phyloP scores from a whole-genome alignment of 2,888 invertebrate genomes.

The Aspidiotus rigidus region DNA sequence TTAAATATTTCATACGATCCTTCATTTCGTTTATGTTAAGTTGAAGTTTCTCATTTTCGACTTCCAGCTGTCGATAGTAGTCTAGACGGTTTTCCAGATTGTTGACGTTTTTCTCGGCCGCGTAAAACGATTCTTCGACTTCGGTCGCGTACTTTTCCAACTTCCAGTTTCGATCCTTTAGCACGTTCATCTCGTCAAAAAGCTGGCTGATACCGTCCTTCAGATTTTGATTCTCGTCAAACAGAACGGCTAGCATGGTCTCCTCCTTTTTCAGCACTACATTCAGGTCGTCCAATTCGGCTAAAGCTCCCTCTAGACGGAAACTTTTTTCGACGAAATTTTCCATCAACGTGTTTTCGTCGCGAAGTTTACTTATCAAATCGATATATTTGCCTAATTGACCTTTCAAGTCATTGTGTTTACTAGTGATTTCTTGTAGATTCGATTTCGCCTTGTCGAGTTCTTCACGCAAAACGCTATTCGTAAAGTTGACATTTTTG shows the following conservation, averaged over 20 bases:
- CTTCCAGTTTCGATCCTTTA: slow-evolving; percentile 29
- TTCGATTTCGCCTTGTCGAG: slow-evolving; percentile 9
- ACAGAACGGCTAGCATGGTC: slow-evolving; percentile 19
- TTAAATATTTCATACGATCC: slow-evolving; percentile 8
- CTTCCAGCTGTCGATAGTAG: slow-evolving; percentile 9
- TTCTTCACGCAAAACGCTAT: slow-evolving; percentile 8
- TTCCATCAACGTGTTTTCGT: slow-evolving; percentile 26
- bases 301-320: slow-evolving; percentile 24
- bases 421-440: neutral
- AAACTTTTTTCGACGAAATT: slow-evolving; percentile 25
- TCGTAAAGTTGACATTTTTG: slow-evolving; percentile 1
- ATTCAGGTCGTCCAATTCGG: slow-evolving; percentile 24
- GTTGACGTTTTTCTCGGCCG: slow-evolving; percentile 19
- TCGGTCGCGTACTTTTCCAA: slow-evolving; percentile 21
- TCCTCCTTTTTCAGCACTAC: slow-evolving; percentile 25
- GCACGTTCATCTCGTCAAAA: slow-evolving; percentile 23
- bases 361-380: slow-evolving; percentile 6
- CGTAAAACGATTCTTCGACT: slow-evolving; percentile 19
- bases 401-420: slow-evolving; percentile 15
- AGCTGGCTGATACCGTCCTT: slow-evolving; percentile 25
- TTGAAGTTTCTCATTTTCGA: slow-evolving; percentile 20
- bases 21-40: neutral
- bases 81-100: slow-evolving; percentile 7
- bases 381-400: slow-evolving; percentile 12
- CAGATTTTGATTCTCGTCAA: slow-evolving; percentile 22